Evolutionary conservation across 2,797 vertebrate species (phyloP), one percentile per base, ranked within the genome.

Genomic region (Petrocephalus schoutedeni): DNA sequence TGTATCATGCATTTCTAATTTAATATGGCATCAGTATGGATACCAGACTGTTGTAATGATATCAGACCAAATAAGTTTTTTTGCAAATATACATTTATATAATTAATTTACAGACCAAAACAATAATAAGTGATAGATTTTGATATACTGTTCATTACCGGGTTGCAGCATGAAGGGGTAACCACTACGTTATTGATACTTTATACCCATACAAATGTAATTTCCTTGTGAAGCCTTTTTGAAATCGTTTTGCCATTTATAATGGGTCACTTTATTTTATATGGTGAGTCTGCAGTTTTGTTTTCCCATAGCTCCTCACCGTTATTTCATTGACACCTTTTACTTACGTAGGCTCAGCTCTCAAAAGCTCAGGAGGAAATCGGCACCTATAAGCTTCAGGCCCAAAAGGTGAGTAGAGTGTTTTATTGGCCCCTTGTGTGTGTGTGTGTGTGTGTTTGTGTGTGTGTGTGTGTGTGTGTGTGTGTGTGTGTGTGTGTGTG

Each of bases 281-380:
- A 36, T 45, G 71, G 19, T 77, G 23, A 32, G 61, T 36, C 4
- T 36, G 71, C 6, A 45, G 0, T 19, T 77, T n/a, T 77, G 3
- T 77, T 77, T 77, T 45, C 41, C 41, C 36, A 19, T n/a, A 45
- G 7, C 2, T 71, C 58, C 1, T 64, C 10, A 12, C 19, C 53
- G n/a, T 19, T 51, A 16, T 59, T 53, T 88, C 57, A n/a, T 16
- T 85, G 23, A 84, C 32, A 32, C 51, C 49, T 89, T 14, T 89
- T 86, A 93, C 9, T 92, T 28, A 94, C 91, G 19, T 90, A 99
- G 98, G 93, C 86, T 86, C 97, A 98, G 91, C 92, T 99, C 77
- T 96, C 93, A 7, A 96, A 98, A 93, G 95, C 96, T 41, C 94
- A 97, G 90, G 97, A 99, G 90, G 97, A 99, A 89, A 93, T 93